These are phyloP conservation scores for Hippocampus barbouri DNA, from an alignment of 2,113 vertebrate genomes.

Conservation along the genomic window DNA sequence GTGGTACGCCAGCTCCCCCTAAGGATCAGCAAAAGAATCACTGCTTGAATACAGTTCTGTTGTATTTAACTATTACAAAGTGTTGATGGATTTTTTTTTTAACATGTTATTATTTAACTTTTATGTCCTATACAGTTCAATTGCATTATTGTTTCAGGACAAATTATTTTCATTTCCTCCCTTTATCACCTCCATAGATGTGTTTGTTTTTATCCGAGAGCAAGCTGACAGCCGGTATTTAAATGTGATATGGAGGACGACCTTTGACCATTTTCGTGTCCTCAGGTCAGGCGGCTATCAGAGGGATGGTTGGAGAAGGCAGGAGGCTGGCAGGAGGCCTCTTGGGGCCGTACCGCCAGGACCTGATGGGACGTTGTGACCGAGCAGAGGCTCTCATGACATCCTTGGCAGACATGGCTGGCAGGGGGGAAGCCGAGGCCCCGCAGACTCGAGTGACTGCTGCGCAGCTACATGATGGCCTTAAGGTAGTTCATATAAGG, in stretches of 20 bases:
- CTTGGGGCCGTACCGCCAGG: slow-evolving; percentile 89
- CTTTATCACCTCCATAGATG: background rate
- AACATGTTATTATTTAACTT: too few species aligned
- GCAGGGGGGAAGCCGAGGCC: slow-evolving; percentile 86
- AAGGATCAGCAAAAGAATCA: background rate
- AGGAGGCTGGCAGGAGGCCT: slow-evolving; percentile 87
- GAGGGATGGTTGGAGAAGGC: slow-evolving; percentile 93
- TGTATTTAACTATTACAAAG: too few species aligned
- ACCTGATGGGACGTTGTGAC: slow-evolving; percentile 89
- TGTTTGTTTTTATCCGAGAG: slow-evolving; percentile 3
- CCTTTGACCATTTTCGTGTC: slow-evolving; percentile 6
- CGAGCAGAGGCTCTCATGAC: slow-evolving; percentile 85
- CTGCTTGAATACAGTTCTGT: too few species aligned
- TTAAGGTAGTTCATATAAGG: slow-evolving; percentile 80
- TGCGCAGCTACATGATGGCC: slow-evolving; percentile 86
- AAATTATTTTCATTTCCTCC: background rate
- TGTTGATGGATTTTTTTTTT: too few species aligned
- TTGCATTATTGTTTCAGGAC: background rate
- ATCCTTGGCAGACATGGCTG: slow-evolving; percentile 86
- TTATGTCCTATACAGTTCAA: too few species aligned
- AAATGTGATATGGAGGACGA: slow-evolving; percentile 4
- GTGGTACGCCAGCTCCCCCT: too few species aligned
- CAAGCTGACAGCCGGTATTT: background rate
- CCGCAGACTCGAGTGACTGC: slow-evolving; percentile 86
- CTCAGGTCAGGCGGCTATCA: slow-evolving; percentile 93